phyloP scores from a whole-genome alignment of 2,797 vertebrate species.

The Onychomys torridus region DNA sequence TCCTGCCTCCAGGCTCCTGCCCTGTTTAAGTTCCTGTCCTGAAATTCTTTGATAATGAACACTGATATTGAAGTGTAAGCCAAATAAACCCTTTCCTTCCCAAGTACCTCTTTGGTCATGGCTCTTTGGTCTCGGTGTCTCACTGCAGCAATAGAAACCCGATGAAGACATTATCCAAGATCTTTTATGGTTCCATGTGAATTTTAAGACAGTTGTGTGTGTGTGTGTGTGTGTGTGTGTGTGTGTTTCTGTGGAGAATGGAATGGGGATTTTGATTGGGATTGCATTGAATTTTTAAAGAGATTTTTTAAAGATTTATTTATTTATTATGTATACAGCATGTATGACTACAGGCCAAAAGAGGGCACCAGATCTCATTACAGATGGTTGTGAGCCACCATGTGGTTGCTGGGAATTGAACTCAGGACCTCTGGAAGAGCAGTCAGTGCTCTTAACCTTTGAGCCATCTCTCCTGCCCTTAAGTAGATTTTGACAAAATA shows the following conservation, averaged over 20 bases:
- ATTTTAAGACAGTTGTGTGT: background rate
- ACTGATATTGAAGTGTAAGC: background rate
- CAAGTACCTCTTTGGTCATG: background rate
- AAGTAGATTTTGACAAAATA: background rate
- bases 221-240: too few species aligned
- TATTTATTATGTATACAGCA: too few species aligned
- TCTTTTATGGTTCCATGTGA: background rate
- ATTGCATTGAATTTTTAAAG: background rate
- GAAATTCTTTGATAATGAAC: background rate
- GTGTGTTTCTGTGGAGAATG: background rate
- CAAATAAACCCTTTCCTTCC: background rate
- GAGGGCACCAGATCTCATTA: too few species aligned
- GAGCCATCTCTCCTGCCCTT: too few species aligned
- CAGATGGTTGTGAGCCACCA: too few species aligned
- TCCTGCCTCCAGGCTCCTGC: background rate
- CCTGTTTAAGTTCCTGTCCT: background rate
- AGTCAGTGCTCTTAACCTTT: too few species aligned
- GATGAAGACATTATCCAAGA: background rate
- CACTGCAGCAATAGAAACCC: background rate
- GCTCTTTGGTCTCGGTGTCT: too few species aligned
- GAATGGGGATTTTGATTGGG: background rate
- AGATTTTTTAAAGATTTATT: too few species aligned
- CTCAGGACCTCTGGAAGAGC: too few species aligned
- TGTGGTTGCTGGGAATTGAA: too few species aligned
- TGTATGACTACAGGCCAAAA: too few species aligned